These are phyloP conservation scores for Spisula solida DNA, from an alignment of 2,888 invertebrate genomes.

Conservation along the genomic window DNA sequence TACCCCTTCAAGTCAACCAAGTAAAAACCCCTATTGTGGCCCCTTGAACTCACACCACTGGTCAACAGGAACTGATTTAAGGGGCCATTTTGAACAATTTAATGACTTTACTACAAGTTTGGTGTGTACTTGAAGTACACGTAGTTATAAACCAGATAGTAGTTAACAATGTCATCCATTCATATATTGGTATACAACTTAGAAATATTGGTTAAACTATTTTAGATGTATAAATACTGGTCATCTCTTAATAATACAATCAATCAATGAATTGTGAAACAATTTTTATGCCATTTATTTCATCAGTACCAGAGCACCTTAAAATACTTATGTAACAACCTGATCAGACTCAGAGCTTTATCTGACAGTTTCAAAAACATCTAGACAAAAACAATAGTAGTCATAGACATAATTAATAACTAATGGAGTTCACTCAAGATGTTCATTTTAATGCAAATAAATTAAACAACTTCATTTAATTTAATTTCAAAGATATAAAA, in stretches of 20 bases:
- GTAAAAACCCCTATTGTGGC: not conserved
- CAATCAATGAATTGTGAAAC: not conserved
- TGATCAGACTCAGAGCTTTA: not conserved
- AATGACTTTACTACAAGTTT: conserved; percentile 22
- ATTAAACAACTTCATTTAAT: too few species aligned
- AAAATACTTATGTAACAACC: not conserved
- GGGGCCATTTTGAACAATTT: conserved; percentile 29
- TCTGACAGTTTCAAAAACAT: too few species aligned
- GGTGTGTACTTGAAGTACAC: not conserved
- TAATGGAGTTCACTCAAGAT: too few species aligned
- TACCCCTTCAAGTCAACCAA: not conserved
- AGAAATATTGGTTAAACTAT: too few species aligned
- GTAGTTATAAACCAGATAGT: not conserved
- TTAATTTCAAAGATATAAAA: too few species aligned
- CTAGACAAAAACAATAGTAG: too few species aligned
- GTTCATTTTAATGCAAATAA: too few species aligned
- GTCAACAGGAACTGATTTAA: conserved; percentile 44
- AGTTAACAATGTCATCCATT: conserved; percentile 24
- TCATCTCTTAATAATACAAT: not conserved
- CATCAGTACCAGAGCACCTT: not conserved
- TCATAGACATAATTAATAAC: too few species aligned
- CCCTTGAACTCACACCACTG: conserved; percentile 25
- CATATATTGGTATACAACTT: not conserved
- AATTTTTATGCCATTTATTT: not conserved
- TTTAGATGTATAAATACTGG: not conserved